Base-by-base conservation (phyloP, 2,797 vertebrate species). In the Jordanella pulchra region DNA sequence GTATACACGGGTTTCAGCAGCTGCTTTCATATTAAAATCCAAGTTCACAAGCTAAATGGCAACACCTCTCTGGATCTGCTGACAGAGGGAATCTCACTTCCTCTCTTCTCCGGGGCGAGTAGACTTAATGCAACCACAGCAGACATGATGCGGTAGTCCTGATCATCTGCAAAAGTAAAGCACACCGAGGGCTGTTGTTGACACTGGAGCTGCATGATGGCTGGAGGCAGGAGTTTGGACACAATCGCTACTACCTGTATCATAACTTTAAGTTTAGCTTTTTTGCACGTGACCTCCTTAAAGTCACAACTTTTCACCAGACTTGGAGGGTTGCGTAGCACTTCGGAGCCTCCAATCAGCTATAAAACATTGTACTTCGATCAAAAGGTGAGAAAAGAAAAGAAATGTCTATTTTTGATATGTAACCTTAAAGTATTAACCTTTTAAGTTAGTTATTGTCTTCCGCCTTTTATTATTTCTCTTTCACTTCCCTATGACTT, bases 291-390 rank as follows among this genome's bases (percentile, higher is more conserved):
- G 71, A 73, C 81, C 51, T 87, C 93, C 28, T 75, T 95, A 18
- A 93, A 90, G 75, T 77, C 90, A 0, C 89, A 92, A 68, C 87
- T 94, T 67, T 87, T 95, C 56, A 75, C 85, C 54, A 84, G 91
- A 67, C 77, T 79, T 2, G 81, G 74, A 1, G 73, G 65, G 1
- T 42, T 50, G 2, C 66, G 66, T 14, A 32, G 3, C 61, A 63
- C 85, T 53, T 2, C 65, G 0, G 75, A 85, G 6, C 76, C 75
- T 50, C 39, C 73, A 18, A 79, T 95, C 79, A 90, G 25, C 81
- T 95, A 95, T 79, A 67, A 91, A 32, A 95, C 94, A 1, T 21
- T 89, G 0, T 95, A 94, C 71, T 93, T 94, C 84, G 90, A 93
- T 23, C 95, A 95, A 81, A 92, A 90, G 94, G 95, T 95, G 84